phyloP scores from a whole-genome alignment of 1,140 invertebrate species.

The Drosophila sturtevanti region DNA sequence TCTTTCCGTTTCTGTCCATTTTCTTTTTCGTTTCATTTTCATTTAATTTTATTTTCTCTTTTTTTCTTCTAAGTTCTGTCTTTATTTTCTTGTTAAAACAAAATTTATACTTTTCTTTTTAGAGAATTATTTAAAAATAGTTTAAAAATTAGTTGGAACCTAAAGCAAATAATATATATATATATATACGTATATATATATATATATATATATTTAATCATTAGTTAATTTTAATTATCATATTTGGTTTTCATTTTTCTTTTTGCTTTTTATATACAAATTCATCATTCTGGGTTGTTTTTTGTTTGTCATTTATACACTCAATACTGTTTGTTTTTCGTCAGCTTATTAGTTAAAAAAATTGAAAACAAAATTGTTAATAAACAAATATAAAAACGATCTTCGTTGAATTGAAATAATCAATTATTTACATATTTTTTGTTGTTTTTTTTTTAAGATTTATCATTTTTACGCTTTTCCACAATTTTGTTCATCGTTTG shows the following conservation, averaged over 20 bases:
- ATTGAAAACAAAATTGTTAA: neutral
- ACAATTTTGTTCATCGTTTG: conserved; percentile 21
- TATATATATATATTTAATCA: neutral
- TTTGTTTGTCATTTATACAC: conserved; percentile 11
- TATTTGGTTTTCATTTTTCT: neutral
- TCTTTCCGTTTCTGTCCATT: conserved; percentile 22
- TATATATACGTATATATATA: neutral
- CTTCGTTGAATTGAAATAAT: conserved; percentile 2
- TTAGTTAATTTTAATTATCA: neutral
- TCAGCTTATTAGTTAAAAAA: neutral
- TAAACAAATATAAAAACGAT: neutral
- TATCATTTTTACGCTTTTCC: conserved; percentile 14
- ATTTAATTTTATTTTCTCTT: conserved; percentile 18
- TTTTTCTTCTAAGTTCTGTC: conserved; percentile 18
- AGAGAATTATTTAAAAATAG: neutral
- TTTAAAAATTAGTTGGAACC: neutral
- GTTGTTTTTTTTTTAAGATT: conserved; percentile 20
- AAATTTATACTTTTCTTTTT: neutral
- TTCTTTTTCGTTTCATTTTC: conserved; percentile 27
- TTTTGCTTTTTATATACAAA: conserved; percentile 29
- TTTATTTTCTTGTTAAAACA: neutral
- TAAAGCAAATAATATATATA: neutral
- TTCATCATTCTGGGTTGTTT: conserved; percentile 24
- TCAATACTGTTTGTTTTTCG: conserved; percentile 8
- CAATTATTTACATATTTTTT: conserved; percentile 37